A percentile compares a stretch with the other conserved stretches of the same genome.
Evolutionary conservation across 2,888 invertebrate genomes (phyloP).

Genomic region (Sarcophaga rosellei): DNA sequence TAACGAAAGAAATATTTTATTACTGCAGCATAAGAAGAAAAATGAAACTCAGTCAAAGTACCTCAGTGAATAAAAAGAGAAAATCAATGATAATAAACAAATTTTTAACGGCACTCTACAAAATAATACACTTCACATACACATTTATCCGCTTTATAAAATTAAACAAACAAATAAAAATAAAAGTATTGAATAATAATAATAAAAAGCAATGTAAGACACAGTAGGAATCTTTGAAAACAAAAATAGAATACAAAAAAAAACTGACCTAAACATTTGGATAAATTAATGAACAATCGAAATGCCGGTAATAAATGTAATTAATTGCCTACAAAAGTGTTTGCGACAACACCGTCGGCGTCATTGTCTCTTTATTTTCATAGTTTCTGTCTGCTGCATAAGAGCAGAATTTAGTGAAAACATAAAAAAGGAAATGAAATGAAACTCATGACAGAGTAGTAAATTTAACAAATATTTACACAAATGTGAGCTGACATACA

Average conservation of each 20-base stretch:
- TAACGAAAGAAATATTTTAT: neutral
- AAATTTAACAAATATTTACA: too few relatives aligned
- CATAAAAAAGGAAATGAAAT: neutral
- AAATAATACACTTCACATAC: too few relatives aligned
- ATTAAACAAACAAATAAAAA: neutral
- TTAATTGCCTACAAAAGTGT: conserved; percentile 19
- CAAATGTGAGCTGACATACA: too few relatives aligned
- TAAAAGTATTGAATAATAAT: neutral
- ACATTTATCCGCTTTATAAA: neutral
- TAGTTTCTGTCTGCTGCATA: conserved; percentile 6
- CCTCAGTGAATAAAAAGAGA: neutral
- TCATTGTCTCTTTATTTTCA: conserved; percentile 4
- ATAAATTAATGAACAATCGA: neutral
- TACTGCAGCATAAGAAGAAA: neutral
- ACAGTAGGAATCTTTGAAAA: neutral
- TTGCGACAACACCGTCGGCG: conserved; percentile 9
- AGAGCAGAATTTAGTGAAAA: neutral
- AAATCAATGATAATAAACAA: neutral
- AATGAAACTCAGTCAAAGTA: neutral
- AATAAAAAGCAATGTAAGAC: neutral
- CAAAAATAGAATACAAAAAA: neutral
- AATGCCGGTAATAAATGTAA: conserved; percentile 37
- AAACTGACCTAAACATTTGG: neutral
- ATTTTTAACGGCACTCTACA: neutral
- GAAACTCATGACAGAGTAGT: neutral